Evolutionary conservation across 2,888 invertebrate species (phyloP), one percentile per base, ranked within the genome.

Genomic region (Brachylomia viminalis): DNA sequence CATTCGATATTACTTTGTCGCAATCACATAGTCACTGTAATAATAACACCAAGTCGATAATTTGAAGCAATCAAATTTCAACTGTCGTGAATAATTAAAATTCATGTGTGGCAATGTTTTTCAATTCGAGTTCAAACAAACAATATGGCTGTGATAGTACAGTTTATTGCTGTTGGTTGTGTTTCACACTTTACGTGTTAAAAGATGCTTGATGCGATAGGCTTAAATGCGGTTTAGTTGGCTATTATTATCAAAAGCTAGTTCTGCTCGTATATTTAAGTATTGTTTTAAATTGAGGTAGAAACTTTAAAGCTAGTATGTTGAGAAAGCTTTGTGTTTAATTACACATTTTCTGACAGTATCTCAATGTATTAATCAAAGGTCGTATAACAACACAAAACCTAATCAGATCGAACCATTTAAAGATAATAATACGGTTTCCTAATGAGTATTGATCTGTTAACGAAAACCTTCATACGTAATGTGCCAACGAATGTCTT

Each of bases 1-100:
- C 89, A 94, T 93, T 92, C 83, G 93, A 95, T 95, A 94, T 92
- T 85, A 86, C 78, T 74, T 90, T 94, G 93, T 92, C 88, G 94
- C 90, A 95, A 95, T 92, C 69, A 84, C 79, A 83, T 79, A 82
- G 70, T 49, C 56, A 6, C 27, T 83, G 83, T 86, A 88, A 90
- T 91, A 89, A 90, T 90, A 88, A 88, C 82, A 90, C 87, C 82
- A 81, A 86, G 80, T 85, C 81, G 84, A 90, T 90, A 75, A 79
- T 90, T 91, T 87, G 82, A 84, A 80, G 82, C 87, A 85, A 89
- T 87, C 86, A 88, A 91, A 87, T 90, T 83, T 87, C 87, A 87
- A 83, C 78, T 86, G 83, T 86, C 82, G 62, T 49, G 61, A 82
- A 77, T 74, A 87, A 86, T 80, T 80, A 85, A 84, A 79, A 79